Percentiles rank a stretch among this genome's conserved stretches.
Evolutionary conservation across 2,797 vertebrate genomes (phyloP).

Genomic region (Odontamblyopus rebecca): DNA sequence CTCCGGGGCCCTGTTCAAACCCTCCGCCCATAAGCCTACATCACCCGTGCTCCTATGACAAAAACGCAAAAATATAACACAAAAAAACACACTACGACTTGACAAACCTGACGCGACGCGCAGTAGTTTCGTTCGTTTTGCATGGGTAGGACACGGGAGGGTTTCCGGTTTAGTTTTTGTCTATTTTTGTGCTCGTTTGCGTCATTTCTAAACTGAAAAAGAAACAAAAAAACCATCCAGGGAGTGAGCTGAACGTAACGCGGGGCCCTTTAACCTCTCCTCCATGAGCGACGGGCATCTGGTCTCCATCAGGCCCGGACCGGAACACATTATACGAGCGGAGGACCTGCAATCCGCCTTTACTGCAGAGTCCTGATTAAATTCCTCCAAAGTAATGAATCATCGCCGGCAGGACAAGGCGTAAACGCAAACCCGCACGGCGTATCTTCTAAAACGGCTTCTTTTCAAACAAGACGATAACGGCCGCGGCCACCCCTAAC

Average conservation of each 20-base stretch:
- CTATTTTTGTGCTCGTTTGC: no score
- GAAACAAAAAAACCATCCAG: background rate
- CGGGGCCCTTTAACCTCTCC: slow-evolving; percentile 1
- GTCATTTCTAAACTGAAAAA: no score
- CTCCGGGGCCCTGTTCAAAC: no score
- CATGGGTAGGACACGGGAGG: no score
- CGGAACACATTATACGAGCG: slow-evolving; percentile 30
- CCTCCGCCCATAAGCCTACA: no score
- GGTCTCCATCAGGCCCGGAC: slow-evolving; percentile 45
- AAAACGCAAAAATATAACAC: no score
- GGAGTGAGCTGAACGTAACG: background rate
- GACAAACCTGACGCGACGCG: no score
- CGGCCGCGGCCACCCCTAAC: slow-evolving; percentile 5
- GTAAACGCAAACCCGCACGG: slow-evolving; percentile 24
- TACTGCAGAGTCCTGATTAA: slow-evolving; percentile 21
- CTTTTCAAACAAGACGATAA: slow-evolving; percentile 8
- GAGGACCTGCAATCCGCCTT: slow-evolving; percentile 35
- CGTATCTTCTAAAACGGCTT: background rate
- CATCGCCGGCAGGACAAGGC: slow-evolving; percentile 12
- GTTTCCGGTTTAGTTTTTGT: no score
- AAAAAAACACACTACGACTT: no score
- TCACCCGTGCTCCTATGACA: no score
- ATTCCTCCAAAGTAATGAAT: slow-evolving; percentile 39
- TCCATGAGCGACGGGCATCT: slow-evolving; percentile 46
- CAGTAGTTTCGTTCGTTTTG: no score